These are phyloP conservation scores for Lordiphosa mommai DNA, from an alignment of 1,140 invertebrate species.

Conservation along the genomic window DNA sequence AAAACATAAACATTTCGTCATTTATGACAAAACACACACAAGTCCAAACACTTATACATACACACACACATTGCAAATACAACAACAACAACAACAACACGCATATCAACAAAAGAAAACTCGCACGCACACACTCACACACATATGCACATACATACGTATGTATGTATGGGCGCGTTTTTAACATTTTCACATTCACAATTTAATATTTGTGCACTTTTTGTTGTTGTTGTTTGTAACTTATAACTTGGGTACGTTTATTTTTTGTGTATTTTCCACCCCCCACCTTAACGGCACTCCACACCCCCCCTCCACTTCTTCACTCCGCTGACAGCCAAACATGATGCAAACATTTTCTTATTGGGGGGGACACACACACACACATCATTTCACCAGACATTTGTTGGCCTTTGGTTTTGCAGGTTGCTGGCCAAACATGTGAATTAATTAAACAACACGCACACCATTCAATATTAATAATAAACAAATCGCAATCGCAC, in stretches of 20 bases:
- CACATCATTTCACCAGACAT: too few species aligned
- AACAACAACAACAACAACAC: background rate
- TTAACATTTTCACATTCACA: conserved; percentile 29
- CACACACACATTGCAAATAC: conserved; percentile 24
- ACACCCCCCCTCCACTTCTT: background rate
- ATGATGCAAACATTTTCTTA: conserved; percentile 40
- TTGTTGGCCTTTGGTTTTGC: too few species aligned
- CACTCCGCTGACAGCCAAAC: conserved; percentile 15
- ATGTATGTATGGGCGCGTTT: conserved; percentile 22
- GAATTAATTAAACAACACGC: too few species aligned
- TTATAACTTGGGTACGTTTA: background rate
- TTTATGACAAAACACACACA: conserved; percentile 27
- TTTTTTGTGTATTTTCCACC: background rate
- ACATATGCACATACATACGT: background rate
- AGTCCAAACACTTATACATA: conserved; percentile 18
- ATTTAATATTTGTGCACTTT: background rate
- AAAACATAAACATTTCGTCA: conserved; percentile 45
- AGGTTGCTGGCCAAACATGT: too few species aligned
- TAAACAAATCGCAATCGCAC: too few species aligned
- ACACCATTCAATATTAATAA: too few species aligned
- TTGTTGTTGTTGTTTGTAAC: too few species aligned
- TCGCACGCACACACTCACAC: background rate
- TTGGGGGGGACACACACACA: too few species aligned
- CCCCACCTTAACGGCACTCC: background rate
- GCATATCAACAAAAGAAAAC: conserved; percentile 40